Percentiles rank a stretch among this genome's conserved stretches.
These are phyloP conservation scores for Nasua narica DNA, from an alignment of 2,797 vertebrate species.

Conservation along the genomic window DNA sequence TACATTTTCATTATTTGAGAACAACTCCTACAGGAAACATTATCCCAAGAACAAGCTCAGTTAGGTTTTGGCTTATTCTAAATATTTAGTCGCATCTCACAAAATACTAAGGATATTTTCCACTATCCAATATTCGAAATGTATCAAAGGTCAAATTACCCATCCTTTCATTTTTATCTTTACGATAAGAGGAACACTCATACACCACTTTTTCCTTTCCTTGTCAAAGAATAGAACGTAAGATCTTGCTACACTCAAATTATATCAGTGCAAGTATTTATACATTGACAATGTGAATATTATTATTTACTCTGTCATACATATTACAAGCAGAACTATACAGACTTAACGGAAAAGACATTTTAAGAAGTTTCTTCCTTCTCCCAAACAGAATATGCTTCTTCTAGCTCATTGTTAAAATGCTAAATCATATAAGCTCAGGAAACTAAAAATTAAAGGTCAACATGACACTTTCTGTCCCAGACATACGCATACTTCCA, in stretches of 20 bases:
- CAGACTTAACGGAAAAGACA: background rate
- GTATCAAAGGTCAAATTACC: background rate
- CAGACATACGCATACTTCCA: background rate
- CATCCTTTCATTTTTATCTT: background rate
- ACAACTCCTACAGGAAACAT: background rate
- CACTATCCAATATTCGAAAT: slow-evolving; percentile 33
- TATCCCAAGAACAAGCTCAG: background rate
- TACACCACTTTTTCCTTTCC: background rate
- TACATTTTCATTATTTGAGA: background rate
- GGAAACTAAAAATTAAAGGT: slow-evolving; percentile 13
- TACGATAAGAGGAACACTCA: background rate
- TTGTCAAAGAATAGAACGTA: background rate
- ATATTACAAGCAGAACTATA: background rate
- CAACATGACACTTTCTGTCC: background rate
- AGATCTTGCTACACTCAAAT: background rate
- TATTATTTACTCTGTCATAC: background rate
- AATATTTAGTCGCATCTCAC: slow-evolving; percentile 4
- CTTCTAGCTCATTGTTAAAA: background rate
- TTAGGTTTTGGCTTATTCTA: slow-evolving; percentile 19
- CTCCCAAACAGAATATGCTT: background rate
- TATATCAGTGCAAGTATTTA: background rate
- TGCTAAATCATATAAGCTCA: background rate
- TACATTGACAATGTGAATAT: background rate
- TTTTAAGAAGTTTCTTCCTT: background rate
- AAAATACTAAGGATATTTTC: slow-evolving; percentile 17